These are phyloP conservation scores for Drepanosiphum platanoidis DNA, from an alignment of 2,888 invertebrate genomes.

Conservation along the genomic window DNA sequence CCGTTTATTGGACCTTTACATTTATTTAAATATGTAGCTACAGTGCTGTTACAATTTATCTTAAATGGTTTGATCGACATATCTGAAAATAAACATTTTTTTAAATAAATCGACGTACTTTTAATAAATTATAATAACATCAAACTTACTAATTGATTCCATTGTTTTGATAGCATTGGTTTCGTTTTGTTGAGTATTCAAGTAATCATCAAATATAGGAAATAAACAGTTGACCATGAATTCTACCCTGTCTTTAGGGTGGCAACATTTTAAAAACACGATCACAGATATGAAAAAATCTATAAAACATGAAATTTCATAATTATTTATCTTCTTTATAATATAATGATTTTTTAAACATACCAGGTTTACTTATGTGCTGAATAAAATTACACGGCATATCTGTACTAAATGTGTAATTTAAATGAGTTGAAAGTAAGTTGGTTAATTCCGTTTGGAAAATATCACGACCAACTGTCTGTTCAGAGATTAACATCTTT, in stretches of 20 bases:
- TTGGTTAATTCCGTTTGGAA: conserved; percentile 50
- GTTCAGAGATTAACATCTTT: conserved; percentile 26
- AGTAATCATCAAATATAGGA: conserved; percentile 46
- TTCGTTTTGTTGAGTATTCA: conserved; percentile 46
- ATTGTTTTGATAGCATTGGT: conserved; percentile 8
- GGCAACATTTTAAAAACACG: conserved; percentile 50
- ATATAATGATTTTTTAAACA: neutral
- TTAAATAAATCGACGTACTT: no score
- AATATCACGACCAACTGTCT: conserved; percentile 37
- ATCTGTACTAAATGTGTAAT: conserved; percentile 29
- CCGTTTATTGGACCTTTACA: neutral
- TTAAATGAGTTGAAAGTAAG: conserved; percentile 46
- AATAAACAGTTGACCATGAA: conserved; percentile 32
- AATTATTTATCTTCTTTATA: neutral
- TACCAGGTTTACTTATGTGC: conserved; percentile 43
- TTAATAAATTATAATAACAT: neutral
- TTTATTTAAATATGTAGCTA: conserved; percentile 34
- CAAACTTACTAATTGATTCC: conserved; percentile 37
- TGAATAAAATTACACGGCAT: conserved; percentile 35
- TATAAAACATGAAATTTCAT: neutral
- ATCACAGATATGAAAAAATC: conserved; percentile 49
- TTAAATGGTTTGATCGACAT: conserved; percentile 19
- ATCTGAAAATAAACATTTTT: conserved; percentile 30
- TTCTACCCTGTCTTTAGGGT: conserved; percentile 37
- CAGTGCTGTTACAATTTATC: conserved; percentile 22